These are phyloP conservation scores for Koerneria pararmatus DNA, from an alignment of 2,888 invertebrate species.

Conservation along the genomic window DNA sequence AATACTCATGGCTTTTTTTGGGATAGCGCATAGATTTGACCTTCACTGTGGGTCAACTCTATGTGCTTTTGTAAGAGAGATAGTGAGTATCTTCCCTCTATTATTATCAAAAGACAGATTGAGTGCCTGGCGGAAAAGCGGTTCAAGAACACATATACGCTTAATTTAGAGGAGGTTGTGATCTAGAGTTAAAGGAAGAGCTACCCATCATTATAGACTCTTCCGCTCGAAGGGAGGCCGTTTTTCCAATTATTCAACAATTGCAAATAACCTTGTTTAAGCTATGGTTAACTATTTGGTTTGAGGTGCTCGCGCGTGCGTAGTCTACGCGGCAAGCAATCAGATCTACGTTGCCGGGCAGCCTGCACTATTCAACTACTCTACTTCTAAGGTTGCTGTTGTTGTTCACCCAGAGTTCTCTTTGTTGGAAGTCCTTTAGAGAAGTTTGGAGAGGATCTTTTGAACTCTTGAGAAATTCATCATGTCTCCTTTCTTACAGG, in stretches of 20 bases:
- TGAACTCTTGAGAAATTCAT: too few species aligned
- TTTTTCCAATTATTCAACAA: neutral
- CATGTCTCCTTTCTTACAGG: too few species aligned
- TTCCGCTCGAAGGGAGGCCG: neutral
- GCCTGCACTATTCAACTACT: conserved; percentile 63
- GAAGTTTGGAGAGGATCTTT: neutral
- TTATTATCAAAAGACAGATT: too few species aligned
- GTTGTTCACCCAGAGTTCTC: too few species aligned
- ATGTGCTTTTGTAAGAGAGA: too few species aligned
- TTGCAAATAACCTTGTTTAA: neutral
- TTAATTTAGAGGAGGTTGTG: neutral
- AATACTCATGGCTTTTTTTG: too few species aligned
- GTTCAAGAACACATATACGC: too few species aligned
- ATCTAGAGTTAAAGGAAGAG: neutral
- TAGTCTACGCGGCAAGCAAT: conserved; percentile 43
- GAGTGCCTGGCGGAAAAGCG: too few species aligned
- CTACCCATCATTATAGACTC: too few species aligned
- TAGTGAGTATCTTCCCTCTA: too few species aligned
- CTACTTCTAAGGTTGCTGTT: conserved; percentile 59
- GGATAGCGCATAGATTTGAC: too few species aligned
- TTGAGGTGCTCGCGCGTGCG: conserved; percentile 49
- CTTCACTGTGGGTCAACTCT: too few species aligned
- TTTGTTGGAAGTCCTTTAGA: neutral
- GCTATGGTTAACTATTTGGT: neutral
- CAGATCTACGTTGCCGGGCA: conserved; percentile 62